A percentile compares a stretch with the other conserved stretches of the same genome.
These are phyloP conservation scores for Pollimyrus isidori DNA, from an alignment of 2,113 vertebrate species.

Conservation along the genomic window DNA sequence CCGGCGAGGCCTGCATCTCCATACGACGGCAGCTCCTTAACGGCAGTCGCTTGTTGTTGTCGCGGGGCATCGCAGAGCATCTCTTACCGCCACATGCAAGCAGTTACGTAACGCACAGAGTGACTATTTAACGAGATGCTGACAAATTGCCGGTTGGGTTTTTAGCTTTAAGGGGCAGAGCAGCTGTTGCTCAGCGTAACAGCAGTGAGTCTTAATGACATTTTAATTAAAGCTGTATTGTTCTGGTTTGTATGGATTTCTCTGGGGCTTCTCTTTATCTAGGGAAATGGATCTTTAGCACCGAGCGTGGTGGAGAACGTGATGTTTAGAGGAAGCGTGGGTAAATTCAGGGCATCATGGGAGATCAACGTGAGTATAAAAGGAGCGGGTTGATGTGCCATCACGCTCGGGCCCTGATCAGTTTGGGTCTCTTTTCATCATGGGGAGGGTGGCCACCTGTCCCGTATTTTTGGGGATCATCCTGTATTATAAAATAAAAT, in stretches of 20 bases:
- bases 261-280: not conserved
- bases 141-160: not conserved
- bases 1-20: not conserved
- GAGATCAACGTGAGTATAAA: not conserved
- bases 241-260: not conserved
- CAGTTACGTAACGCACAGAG: not conserved
- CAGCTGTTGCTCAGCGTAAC: not conserved
- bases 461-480: not conserved
- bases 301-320: not conserved
- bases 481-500: not conserved
- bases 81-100: not conserved
- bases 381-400: no score
- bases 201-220: slow-evolving; percentile 21
- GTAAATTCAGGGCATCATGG: not conserved
- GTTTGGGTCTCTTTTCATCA: not conserved
- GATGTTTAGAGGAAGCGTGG: not conserved
- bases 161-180: not conserved
- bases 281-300: not conserved
- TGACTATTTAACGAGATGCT: not conserved
- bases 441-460: not conserved
- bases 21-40: not conserved
- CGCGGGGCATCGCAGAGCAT: not conserved
- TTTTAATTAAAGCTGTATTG: slow-evolving; percentile 34
- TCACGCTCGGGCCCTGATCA: not conserved
- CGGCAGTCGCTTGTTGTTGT: not conserved